Conservation (phyloP, 2,888 invertebrate species). For the Adineta ricciae region DNA sequence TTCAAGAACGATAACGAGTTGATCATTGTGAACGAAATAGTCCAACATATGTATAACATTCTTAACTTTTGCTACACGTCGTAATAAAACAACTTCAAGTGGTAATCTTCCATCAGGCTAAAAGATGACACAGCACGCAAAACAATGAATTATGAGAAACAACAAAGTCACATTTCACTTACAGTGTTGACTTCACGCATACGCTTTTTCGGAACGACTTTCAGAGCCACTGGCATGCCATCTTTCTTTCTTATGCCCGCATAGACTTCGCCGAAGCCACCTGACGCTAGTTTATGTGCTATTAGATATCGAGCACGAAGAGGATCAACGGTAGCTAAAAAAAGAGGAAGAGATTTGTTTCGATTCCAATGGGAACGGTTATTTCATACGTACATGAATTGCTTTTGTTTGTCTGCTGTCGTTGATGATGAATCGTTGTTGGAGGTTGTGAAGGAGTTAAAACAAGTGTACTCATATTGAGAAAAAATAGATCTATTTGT, state of each 20-base stretch:
- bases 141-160: background rate
- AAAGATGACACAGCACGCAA: too few species aligned
- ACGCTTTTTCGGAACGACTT: constrained; percentile 34
- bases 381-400: constrained; percentile 3
- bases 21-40: constrained; percentile 20
- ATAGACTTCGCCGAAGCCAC: constrained; percentile 57
- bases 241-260: constrained; percentile 53
- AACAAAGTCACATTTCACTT: background rate
- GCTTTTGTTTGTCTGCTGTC: background rate
- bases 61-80: constrained; percentile 18
- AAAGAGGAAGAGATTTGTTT: too few species aligned
- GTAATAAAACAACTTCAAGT: constrained; percentile 33
- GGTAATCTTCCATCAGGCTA: constrained; percentile 22
- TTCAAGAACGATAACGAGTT: constrained; percentile 32
- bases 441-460: background rate
- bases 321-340: background rate
- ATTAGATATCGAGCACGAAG: constrained; percentile 22
- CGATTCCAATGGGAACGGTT: too few species aligned
- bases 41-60: constrained; percentile 31
- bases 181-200: constrained; percentile 26
- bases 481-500: too few species aligned
- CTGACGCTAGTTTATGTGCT: constrained; percentile 50
- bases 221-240: constrained; percentile 47
- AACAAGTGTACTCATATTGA: background rate
- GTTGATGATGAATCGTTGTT: background rate